Base-by-base conservation (phyloP, 2,113 vertebrate species). In the Tachycineta bicolor region DNA sequence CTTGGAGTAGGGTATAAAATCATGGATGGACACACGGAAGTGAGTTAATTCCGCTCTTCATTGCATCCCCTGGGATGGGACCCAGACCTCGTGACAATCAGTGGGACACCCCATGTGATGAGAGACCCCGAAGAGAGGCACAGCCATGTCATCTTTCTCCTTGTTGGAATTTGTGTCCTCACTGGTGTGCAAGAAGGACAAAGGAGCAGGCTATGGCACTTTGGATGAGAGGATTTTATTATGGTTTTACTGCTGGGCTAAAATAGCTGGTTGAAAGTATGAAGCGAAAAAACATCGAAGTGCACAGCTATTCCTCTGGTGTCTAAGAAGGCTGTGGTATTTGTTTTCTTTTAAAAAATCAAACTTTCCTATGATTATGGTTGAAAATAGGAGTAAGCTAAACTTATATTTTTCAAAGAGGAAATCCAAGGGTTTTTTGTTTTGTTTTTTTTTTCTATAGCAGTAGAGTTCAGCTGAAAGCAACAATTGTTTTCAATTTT, bases 401-500 rank as follows among this genome's bases (percentile, higher is more conserved):
- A 90, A 68, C 33, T 77, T 76, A 29, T 3, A 67, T 74, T 84
- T 97, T 96, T 94, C 80, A 90, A 96, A 96, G 62, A 76, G 93
- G 83, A 97, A 97, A 97, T 94, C 25, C 67, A 87, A 76, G 63
- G 13, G 15, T 0, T 55, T 37, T 1, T 15, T 75, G 80, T 26
- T 16, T 52, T 75, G 82, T 92, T 52, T 73, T 83, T 92, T 88
- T 93, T 87, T 23, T 46, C 71, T 70, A 56, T 58, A 75, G 52
- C 74, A 60, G 65, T 90, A 64, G 68, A 67, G 65, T 94, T 83
- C 89, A 75, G 85, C 91, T 97, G 95, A 98, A 97, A 97, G 95
- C 69, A 90, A 95, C 96, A 96, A 97, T 97, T 97, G 96, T 97
- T 96, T 98, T 96, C 87, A 77, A 50, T 91, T 96, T 98, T 96